Base-by-base conservation (phyloP, 2,797 vertebrate species). In the Falco biarmicus region DNA sequence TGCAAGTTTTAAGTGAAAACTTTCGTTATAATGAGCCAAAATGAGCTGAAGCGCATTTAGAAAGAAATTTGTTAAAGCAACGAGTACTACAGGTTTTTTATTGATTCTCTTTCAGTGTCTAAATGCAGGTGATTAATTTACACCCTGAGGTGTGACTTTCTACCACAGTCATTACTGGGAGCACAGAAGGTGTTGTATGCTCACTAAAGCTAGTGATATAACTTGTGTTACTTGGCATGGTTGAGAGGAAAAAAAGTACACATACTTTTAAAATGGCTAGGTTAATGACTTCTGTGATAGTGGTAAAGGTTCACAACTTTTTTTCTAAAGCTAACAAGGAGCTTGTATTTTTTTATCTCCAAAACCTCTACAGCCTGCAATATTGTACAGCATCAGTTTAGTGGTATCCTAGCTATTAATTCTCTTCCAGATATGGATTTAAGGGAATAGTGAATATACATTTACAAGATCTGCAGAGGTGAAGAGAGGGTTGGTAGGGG, bases 121-220 rank as follows among this genome's bases (percentile, higher is more conserved):
- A 93, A 95, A 91, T 69, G 37, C 10, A 12, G 6, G 57, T 90
- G 83, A 91, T 95, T 90, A 84, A 95, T 91, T 93, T 81, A 86
- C 41, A 87, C 47, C 74, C 70, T 51, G 59, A 84, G 87, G 74
- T 0, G 0, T 87, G 65, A 54, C 32, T 86, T 88, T 80, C 69
- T 78, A 65, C 29, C 19, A 25, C 11, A 63, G 0, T 54, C 29
- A 20, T 83, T 93, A 68, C 16, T 64, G 31, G 29, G 16, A 88
- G 6, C 4, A 19, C 8, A 41, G 50, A 81, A 68, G 7, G 21
- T 73, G 34, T 54, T 81, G 69, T 81, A 48, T 9, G 39, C 12
- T 74, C 18, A 41, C 39, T 28, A 82, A 94, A 89, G 17, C 15
- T 54, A n/a, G 29, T 34, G 26, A 34, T 76, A 64, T 12, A 68